Base-by-base conservation (phyloP, 2,888 invertebrate genomes). In the Ferdinandea cuprea region DNA sequence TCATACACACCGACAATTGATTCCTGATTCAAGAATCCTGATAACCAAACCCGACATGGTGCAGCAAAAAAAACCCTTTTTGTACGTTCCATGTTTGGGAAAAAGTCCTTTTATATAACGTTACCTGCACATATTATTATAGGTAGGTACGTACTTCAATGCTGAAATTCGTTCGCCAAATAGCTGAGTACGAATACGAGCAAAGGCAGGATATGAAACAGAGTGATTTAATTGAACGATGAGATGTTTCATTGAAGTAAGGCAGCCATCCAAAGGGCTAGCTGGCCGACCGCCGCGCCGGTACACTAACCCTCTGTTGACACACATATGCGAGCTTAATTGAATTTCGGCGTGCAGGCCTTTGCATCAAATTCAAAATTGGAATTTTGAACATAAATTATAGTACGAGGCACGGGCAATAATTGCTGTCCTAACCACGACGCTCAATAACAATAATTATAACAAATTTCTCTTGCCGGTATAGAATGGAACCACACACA, bases 361-460 rank as follows among this genome's bases (percentile, higher is more conserved):
- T 56, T 44, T 30, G 78, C 83, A 83, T 73, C 72, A 44, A 78
- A 78, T 78, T 78, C 58, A 52, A 65, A 69, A 76, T 73, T 66
- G 54, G 32, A 73, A 66, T 40, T 46, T 52, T 56, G 50, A 54
- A 46, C 61, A 83, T 78, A 63, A 83, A 73, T 78, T 78, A 68
- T 54, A 54, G 46, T 48, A 7, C 66, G 61, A 52, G 72, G 54
- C 66, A 61, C 42, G 50, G 73, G 72, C 68, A 78, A 72, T 65
- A 83, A 81, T 72, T 72, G 71, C 66, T 59, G 58, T 61, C 50
- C 73, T 37, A 61, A 78, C 78, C 78, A 35, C 63, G 37, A 8
- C 56, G 44, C 54, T 78, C 63, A 73, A 83, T 78, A 83, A 78
- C 73, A 83, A 83, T 73, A 72, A 83, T 83, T 83, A 78, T 73